A percentile compares a stretch with the other conserved stretches of the same genome.
phyloP scores from a whole-genome alignment of 2,113 vertebrate species.

The Turnix velox region DNA sequence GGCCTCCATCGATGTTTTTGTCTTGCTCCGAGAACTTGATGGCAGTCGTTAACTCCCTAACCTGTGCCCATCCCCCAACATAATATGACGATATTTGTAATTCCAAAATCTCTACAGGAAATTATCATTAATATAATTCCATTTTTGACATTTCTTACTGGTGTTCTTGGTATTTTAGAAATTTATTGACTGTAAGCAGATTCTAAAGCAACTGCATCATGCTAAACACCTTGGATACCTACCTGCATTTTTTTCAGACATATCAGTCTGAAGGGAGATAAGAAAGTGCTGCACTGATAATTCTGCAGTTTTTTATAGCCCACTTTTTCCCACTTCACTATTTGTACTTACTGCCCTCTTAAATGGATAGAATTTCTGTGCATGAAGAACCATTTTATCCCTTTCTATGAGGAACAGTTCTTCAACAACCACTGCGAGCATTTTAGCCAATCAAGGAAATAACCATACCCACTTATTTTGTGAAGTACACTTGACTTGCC shows the following conservation, averaged over 20 bases:
- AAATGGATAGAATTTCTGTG: neutral
- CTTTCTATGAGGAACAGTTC: neutral
- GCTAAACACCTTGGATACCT: neutral
- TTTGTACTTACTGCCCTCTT: neutral
- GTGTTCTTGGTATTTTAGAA: neutral
- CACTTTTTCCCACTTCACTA: neutral
- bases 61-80: too few relatives aligned
- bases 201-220: neutral
- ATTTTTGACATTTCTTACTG: neutral
- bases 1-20: too few relatives aligned
- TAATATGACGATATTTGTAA: neutral
- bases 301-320: neutral
- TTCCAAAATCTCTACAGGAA: neutral
- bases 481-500: neutral
- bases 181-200: neutral
- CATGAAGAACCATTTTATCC: neutral
- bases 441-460: neutral
- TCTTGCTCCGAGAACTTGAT: too few relatives aligned
- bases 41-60: too few relatives aligned
- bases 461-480: neutral
- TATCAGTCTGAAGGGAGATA: neutral
- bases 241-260: neutral
- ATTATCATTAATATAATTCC: neutral
- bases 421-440: neutral
- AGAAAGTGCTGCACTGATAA: neutral